Base-by-base conservation (phyloP, 1,140 invertebrate species). In the Zaprionus davidi region DNA sequence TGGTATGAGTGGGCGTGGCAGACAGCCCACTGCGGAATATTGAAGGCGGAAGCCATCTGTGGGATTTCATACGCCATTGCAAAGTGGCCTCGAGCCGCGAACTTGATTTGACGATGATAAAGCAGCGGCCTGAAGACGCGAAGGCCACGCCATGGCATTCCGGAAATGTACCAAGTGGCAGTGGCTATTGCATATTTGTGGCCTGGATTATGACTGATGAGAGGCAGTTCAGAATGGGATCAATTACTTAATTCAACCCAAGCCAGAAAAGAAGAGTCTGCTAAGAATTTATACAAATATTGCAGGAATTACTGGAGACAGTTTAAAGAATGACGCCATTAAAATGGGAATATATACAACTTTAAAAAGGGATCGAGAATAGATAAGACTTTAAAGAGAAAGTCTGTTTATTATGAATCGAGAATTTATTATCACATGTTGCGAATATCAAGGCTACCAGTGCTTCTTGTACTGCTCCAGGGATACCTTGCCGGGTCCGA, bases 61-160 rank as follows among this genome's bases (percentile, higher is more conserved):
- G 67, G 59, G 51, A 72, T 80, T 82, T 85, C 65, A 83, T 67
- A 65, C 63, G 59, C 67, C 59, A 74, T 68, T 56, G 79, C 71
- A 67, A 79, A 79, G 66, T 76, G 76, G 73, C 83, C 84, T 41
- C 64, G 41, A 71, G 83, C 83, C 62, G 41, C 60, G 51, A 78
- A 64, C 31, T 72, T 86, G 84, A 86, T 86, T 86, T 85, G 77
- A 83, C 71, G 73, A 69, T 68, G 56, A 68, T 51, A 51, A 65
- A 71, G 36, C 77, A 38, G 62, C 22, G 57, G n/a, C 41, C 58
- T 13, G 56, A 41, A 41, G 4, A 15, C 38, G 38, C 44, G 41
- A 6, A 7, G 41, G 44, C 44, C 44, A 13, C 20, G 62, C 17
- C 66, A 53, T 56, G 20, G 46, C 46, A 24, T 15, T 26, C 71